Conservation (phyloP, 2,888 invertebrate species). For the Willowsia nigromaculata region DNA sequence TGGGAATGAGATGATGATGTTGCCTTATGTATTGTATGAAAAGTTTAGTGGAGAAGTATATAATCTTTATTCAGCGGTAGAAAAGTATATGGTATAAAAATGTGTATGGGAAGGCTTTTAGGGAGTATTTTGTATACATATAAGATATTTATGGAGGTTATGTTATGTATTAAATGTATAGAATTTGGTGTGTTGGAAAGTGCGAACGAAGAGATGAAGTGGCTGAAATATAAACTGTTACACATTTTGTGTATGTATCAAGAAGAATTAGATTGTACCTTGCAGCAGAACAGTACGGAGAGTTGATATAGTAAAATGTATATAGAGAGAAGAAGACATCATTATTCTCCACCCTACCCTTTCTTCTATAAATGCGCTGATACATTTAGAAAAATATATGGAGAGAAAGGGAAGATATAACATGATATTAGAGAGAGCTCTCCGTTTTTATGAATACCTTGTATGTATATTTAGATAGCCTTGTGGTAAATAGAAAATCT, state of each 20-base stretch:
- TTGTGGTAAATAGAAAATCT: too few species aligned
- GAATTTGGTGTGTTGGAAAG: not conserved
- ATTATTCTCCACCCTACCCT: conserved; percentile 40
- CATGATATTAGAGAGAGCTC: too few species aligned
- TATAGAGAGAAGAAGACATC: not conserved
- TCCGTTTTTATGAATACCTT: too few species aligned
- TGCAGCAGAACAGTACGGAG: not conserved
- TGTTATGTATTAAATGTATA: not conserved
- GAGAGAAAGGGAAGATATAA: too few species aligned
- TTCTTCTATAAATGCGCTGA: not conserved
- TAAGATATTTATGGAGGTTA: too few species aligned
- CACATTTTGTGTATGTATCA: not conserved
- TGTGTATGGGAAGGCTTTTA: too few species aligned
- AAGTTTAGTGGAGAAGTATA: too few species aligned
- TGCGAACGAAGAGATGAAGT: not conserved
- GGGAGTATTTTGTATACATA: too few species aligned
- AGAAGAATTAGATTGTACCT: too few species aligned
- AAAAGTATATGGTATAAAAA: too few species aligned
- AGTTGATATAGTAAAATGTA: not conserved
- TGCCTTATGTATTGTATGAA: not conserved
- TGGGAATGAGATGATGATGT: not conserved
- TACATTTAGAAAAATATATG: too few species aligned
- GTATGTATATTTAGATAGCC: not conserved
- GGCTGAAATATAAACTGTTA: conserved; percentile 3
- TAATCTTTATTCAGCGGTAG: too few species aligned